These are phyloP conservation scores for Karalla daura DNA, from an alignment of 2,797 vertebrate genomes.

Conservation along the genomic window DNA sequence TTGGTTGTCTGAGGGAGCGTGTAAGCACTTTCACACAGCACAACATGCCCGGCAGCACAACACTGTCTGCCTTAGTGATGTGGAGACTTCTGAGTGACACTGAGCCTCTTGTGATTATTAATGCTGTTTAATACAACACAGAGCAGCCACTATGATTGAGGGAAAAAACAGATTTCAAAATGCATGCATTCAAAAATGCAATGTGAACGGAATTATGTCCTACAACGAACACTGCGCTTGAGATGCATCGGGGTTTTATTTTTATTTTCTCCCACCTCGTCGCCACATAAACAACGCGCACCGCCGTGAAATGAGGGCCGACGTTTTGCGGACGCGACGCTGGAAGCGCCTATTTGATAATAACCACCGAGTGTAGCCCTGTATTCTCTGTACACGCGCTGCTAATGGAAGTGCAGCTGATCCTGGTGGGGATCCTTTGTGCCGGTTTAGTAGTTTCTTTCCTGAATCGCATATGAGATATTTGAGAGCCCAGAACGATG, in stretches of 20 bases:
- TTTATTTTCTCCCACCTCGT: too few species aligned
- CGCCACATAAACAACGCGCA: constrained; percentile 70
- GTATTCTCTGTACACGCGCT: constrained; percentile 73
- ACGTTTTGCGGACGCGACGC: constrained; percentile 65
- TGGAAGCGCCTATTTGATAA: constrained; percentile 63
- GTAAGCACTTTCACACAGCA: constrained; percentile 84
- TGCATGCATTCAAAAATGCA: constrained; percentile 75
- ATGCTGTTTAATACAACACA: constrained; percentile 86
- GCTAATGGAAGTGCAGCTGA: constrained; percentile 81
- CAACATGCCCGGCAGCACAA: constrained; percentile 83
- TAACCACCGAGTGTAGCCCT: constrained; percentile 51
- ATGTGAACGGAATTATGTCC: constrained; percentile 76
- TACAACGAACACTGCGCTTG: constrained; percentile 56
- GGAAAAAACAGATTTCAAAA: constrained; percentile 75
- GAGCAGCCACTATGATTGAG: constrained; percentile 74
- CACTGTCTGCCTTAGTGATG: constrained; percentile 81
- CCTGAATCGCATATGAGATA: constrained; percentile 95
- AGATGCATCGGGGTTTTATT: too few species aligned
- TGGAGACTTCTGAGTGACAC: constrained; percentile 84
- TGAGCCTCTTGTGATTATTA: constrained; percentile 85
- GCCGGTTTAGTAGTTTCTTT: constrained; percentile 88
- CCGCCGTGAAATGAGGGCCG: constrained; percentile 58
- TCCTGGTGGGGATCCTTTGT: constrained; percentile 82
- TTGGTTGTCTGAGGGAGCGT: constrained; percentile 83
- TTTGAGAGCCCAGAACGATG: constrained; percentile 96